Evolutionary conservation across 2,113 vertebrate genomes (phyloP).

Genomic region (Neodon shergylaensis): DNA sequence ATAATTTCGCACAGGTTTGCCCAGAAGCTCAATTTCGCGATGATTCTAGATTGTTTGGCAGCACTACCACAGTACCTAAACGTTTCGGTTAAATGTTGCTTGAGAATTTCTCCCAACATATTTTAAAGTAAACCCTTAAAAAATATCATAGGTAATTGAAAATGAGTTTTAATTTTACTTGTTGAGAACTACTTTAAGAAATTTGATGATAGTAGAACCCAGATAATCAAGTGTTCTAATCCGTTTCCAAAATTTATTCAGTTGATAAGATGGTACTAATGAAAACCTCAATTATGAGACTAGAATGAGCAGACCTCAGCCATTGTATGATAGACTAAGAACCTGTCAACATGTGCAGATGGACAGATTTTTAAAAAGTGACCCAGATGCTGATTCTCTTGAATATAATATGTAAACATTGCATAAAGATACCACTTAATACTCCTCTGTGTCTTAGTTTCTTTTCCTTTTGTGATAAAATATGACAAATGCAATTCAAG

Average conservation of each 20-base stretch:
- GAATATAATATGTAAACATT: neutral
- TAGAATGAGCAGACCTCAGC: neutral
- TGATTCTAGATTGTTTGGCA: neutral
- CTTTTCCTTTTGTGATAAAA: neutral
- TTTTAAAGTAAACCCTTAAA: neutral
- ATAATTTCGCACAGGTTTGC: neutral
- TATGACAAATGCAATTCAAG: no score
- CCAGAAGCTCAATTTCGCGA: no score
- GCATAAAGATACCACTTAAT: neutral
- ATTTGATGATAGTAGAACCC: neutral
- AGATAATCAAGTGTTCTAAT: neutral
- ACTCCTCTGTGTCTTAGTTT: neutral
- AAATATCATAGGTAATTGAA: neutral
- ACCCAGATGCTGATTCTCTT: conserved; percentile 53
- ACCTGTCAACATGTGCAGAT: no score
- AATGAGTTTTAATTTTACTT: neutral
- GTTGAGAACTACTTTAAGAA: neutral
- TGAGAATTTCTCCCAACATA: neutral
- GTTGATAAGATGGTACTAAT: neutral
- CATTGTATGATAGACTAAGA: neutral
- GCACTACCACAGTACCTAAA: neutral
- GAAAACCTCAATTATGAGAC: neutral
- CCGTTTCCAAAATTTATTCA: neutral
- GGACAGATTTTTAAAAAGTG: neutral
- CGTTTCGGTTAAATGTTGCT: neutral